phyloP scores from a whole-genome alignment of 2,113 vertebrate species.

The rat (Rattus norvegicus) region DNA sequence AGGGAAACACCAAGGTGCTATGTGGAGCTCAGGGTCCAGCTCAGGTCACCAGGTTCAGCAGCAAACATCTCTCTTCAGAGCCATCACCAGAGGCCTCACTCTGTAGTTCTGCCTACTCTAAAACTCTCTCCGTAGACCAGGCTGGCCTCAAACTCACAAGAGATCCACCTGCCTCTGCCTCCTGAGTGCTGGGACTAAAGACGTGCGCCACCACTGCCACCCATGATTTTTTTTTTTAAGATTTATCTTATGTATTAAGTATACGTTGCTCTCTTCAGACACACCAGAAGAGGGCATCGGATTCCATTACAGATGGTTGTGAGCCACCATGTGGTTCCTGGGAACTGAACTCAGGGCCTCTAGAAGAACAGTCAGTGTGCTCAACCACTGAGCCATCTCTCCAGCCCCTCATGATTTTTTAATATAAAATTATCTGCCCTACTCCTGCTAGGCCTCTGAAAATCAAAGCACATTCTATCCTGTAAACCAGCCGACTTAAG shows the following conservation, averaged over 20 bases:
- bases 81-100: not conserved
- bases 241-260: too few relatives aligned
- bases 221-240: too few relatives aligned
- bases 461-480: not conserved
- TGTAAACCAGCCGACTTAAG: not conserved
- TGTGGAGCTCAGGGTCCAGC: not conserved
- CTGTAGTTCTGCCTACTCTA: not conserved
- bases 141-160: not conserved
- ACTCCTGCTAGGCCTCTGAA: not conserved
- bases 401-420: too few relatives aligned
- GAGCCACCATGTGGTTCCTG: too few relatives aligned
- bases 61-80: not conserved
- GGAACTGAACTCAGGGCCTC: too few relatives aligned
- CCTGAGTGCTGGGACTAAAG: not conserved
- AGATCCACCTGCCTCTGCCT: not conserved
- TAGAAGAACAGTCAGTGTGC: too few relatives aligned
- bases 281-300: too few relatives aligned
- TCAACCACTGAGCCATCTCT: too few relatives aligned
- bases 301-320: too few relatives aligned
- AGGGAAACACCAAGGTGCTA: not conserved
- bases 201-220: accelerated
- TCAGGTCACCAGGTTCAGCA: not conserved
- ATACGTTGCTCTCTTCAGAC: too few relatives aligned
- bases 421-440: not conserved
- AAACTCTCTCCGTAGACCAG: not conserved